A percentile compares a stretch with the other conserved stretches of the same genome.
These are phyloP conservation scores for Darevskia mixta DNA, from an alignment of 2,797 vertebrate species.

Conservation along the genomic window DNA sequence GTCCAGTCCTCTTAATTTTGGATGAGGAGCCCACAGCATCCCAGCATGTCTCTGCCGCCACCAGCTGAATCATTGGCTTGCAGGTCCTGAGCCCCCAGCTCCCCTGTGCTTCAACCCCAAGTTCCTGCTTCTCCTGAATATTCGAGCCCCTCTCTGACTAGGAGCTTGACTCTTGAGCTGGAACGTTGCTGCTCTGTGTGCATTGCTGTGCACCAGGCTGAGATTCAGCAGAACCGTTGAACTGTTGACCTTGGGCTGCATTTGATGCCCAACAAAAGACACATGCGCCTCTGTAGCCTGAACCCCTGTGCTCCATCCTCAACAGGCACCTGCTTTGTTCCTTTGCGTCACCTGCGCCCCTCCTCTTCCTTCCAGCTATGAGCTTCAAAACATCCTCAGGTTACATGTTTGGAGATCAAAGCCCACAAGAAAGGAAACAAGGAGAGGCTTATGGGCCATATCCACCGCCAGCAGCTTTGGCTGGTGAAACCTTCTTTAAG, in stretches of 20 bases:
- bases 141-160: accelerated
- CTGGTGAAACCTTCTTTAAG: background rate
- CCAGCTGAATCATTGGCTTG: background rate
- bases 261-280: background rate
- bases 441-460: background rate
- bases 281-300: background rate
- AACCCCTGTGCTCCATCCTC: background rate
- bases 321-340: constrained; percentile 4
- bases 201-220: background rate
- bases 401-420: constrained; percentile 21
- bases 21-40: background rate
- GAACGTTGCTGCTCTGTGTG: accelerated
- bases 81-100: too few species aligned
- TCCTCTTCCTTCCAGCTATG: background rate
- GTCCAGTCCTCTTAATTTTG: background rate
- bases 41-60: background rate
- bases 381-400: constrained; percentile 4
- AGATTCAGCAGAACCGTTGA: background rate
- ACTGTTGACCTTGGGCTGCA: background rate
- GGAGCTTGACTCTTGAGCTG: background rate
- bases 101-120: background rate
- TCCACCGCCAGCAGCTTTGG: background rate
- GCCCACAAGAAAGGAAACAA: background rate
- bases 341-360: constrained; percentile 1
- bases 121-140: background rate